Conservation (phyloP, 2,888 invertebrate genomes). For the Leptodirus hochenwartii region DNA sequence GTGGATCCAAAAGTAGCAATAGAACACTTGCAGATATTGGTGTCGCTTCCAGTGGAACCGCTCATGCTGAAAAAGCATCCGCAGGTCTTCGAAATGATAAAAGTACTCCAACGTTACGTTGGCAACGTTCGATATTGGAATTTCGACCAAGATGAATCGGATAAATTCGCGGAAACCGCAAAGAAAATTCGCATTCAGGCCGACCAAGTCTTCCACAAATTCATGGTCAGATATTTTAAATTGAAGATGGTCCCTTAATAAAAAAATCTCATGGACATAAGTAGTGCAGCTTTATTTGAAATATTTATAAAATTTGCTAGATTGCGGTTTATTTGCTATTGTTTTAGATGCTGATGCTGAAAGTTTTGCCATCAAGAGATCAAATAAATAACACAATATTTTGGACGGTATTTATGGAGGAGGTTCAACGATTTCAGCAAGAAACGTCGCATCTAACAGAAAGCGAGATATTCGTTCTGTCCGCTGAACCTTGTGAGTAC, state of each 20-base stretch:
- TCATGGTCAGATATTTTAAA: conserved; percentile 29
- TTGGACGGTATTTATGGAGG: conserved; percentile 51
- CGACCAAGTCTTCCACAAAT: conserved; percentile 37
- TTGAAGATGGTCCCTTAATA: too few relatives aligned
- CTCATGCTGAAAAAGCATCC: conserved; percentile 70
- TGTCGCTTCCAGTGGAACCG: conserved; percentile 34
- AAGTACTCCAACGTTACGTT: conserved; percentile 54
- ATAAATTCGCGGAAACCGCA: conserved; percentile 47
- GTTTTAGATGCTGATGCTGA: too few relatives aligned
- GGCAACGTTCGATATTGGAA: conserved; percentile 65
- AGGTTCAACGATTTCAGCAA: conserved; percentile 47
- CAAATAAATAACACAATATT: conserved; percentile 41
- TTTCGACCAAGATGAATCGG: conserved; percentile 37
- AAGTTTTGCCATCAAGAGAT: too few relatives aligned
- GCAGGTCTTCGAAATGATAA: conserved; percentile 57
- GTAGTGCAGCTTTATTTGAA: too few relatives aligned
- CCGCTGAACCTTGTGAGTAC: conserved; percentile 39
- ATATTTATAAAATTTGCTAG: too few relatives aligned
- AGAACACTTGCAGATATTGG: conserved; percentile 40
- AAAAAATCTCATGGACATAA: conserved; percentile 1
- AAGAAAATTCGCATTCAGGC: conserved; percentile 51
- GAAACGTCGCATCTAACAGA: conserved; percentile 41
- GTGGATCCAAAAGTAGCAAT: conserved; percentile 59
- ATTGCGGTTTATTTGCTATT: too few relatives aligned
- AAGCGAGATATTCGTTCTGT: conserved; percentile 39